phyloP scores from a whole-genome alignment of 2,113 vertebrate genomes.

The Cairina moschata region DNA sequence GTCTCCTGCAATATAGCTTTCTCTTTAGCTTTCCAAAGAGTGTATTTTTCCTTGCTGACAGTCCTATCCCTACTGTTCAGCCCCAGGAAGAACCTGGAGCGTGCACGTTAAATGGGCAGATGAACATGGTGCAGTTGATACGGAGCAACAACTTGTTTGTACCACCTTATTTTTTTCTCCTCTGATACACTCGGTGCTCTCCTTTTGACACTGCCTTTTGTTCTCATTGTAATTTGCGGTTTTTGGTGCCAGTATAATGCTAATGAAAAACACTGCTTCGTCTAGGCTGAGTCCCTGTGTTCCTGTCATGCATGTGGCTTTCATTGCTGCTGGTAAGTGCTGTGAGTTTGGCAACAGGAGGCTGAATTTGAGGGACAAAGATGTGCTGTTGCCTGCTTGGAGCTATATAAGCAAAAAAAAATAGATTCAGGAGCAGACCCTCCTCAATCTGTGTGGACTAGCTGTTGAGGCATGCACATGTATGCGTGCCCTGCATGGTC shows the following conservation, averaged over 20 bases:
- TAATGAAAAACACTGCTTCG: conserved; percentile 40
- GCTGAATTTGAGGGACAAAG: not conserved
- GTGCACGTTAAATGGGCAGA: fast-evolving
- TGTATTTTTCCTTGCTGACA: not conserved
- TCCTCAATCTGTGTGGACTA: not conserved
- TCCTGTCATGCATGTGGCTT: conserved; percentile 36
- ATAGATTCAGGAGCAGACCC: not conserved
- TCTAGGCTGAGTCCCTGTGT: conserved; percentile 1
- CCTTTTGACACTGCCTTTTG: conserved; percentile 52
- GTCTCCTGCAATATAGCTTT: not conserved
- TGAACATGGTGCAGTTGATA: not conserved
- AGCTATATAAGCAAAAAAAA: not conserved
- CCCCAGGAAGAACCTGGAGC: not conserved
- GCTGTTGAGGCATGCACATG: not conserved
- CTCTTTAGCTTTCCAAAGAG: not conserved
- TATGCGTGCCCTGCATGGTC: not conserved
- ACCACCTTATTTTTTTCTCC: not conserved
- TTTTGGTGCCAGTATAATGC: conserved; percentile 3
- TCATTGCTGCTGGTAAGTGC: conserved; percentile 25
- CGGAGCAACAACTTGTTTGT: not conserved
- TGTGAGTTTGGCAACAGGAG: conserved; percentile 3
- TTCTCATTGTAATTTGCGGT: conserved; percentile 8
- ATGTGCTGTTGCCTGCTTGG: not conserved
- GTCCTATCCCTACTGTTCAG: not conserved
- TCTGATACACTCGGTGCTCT: not conserved